Evolutionary conservation across 1,140 invertebrate species (phyloP), one percentile per base, ranked within the genome.

Genomic region (Bicyclus anynana): DNA sequence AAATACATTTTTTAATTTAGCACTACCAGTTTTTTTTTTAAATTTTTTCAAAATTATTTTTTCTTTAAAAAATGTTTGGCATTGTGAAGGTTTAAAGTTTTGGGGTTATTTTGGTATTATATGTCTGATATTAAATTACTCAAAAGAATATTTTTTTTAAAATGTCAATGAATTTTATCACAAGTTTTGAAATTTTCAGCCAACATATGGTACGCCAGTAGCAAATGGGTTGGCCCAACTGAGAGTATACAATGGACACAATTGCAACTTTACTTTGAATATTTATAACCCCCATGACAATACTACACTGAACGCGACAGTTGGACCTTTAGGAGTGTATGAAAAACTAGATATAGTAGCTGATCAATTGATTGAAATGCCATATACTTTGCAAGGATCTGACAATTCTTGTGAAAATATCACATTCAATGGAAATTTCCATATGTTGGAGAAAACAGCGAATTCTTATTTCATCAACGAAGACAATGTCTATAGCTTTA

Each of bases 391-490:
- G 17, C 69, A 62, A 48, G 80, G 80, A 46, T 49, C 68, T 21
- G 61, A 71, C 16, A 72, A 60, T 48, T 57, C 61, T 42, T 88
- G 83, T 52, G 49, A 62, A 13, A 62, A 76, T 53, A 57, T 61
- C 35, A 52, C 44, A 0, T 76, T 65, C 51, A 69, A 40, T 37
- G 77, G 73, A 14, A 42, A 53, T 17, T 84, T 85, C 21, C 13
- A 61, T 21, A 57, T 87, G 16, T 59, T 71, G 48, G 80, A 84
- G 53, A 71, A 83, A 60, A 82, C 65, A 49, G 88, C 74, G 49
- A 90, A 85, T 9, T 90, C 89, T 2, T 84, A 85, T 59, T 90
- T 91, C 57, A 77, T 91, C 23, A 84, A 65, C 10, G 53, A 16
- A 2, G 70, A 78, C 4, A 53, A 55, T n/a, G 21, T 88, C 17